Base-by-base conservation (phyloP, 2,888 invertebrate species). In the Oegoconia quadripuncta region DNA sequence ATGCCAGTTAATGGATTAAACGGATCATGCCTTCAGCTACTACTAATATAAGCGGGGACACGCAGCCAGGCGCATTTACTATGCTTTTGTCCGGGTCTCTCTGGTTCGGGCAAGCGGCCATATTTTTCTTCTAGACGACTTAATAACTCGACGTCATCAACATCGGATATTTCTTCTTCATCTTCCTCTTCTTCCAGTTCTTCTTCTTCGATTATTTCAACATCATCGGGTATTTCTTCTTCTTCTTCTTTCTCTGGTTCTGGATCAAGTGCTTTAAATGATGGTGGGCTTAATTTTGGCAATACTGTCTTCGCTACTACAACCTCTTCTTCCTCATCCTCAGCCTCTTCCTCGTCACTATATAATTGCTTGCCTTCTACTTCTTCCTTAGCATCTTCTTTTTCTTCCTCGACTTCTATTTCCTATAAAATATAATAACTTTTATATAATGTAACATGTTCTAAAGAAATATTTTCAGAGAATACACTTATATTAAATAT, bases 81-180 rank as follows among this genome's bases (percentile, higher is more conserved):
- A 75, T 54, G 72, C 76, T 52, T 75, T 65, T 67, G 59, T 83
- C 84, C 64, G 64, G 89, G 61, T 62, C 88, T 50, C 52, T 86
- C 76, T 2, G 88, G 70, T 46, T 90, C 89, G 8, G 90, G 90
- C 37, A 93, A 71, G 48, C 92, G 90, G 34, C 93, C 93, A 67
- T 93, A 93, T 86, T 93, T 93, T 16, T 90, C 91, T 64, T 93
- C 93, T 39, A 93, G 75, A 48, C 93, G 89, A 58, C 83, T 91
- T 55, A 93, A 82, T 31, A 93, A 76, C 46, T 93, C 93, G 4
- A 89, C 89, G 62, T 93, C 93, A 60, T 93, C 93, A 1, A 92
- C 90, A 52, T 92, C 92, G 0, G 90, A 90, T 50, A 89, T 84
- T 38, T 88, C 88, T 42, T 89, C 88, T 42, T 88, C 88, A 1